A percentile compares a stretch with the other conserved stretches of the same genome.
These are phyloP conservation scores for Anguilla rostrata DNA, from an alignment of 2,113 vertebrate species.

Conservation along the genomic window DNA sequence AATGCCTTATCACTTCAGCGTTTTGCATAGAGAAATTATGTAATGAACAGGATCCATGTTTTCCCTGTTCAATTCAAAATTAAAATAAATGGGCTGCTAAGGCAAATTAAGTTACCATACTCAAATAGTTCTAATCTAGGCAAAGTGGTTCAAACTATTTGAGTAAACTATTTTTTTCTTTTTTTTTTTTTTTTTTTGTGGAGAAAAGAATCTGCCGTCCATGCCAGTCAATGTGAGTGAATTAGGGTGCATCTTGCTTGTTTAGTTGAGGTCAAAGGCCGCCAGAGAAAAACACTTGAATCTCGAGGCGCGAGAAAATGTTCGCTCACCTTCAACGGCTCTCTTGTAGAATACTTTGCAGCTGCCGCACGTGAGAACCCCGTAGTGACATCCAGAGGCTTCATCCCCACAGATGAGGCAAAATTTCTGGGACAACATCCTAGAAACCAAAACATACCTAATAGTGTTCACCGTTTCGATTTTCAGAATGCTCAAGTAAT, in stretches of 20 bases:
- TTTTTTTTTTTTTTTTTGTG: no score
- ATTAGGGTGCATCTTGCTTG: not conserved
- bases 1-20: not conserved
- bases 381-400: constrained; percentile 96
- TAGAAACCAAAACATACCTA: constrained; percentile 49
- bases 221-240: not conserved
- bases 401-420: constrained; percentile 96
- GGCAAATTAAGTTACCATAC: no score
- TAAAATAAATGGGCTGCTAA: no score
- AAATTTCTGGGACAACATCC: constrained; percentile 84
- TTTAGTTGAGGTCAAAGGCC: not conserved
- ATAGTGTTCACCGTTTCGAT: no score
- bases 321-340: constrained; percentile 89
- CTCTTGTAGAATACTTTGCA: constrained; percentile 99
- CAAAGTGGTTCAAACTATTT: no score
- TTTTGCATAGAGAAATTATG: not conserved
- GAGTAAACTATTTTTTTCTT: no score
- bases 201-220: not conserved
- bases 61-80: no score
- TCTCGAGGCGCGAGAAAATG: not conserved
- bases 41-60: no score
- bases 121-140: no score
- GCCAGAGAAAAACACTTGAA: not conserved
- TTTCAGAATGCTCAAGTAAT: no score
- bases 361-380: constrained; percentile 95